Evolutionary conservation across 2,797 vertebrate genomes (phyloP), one percentile per base, ranked within the genome.

Genomic region (Pagetopsis macropterus): DNA sequence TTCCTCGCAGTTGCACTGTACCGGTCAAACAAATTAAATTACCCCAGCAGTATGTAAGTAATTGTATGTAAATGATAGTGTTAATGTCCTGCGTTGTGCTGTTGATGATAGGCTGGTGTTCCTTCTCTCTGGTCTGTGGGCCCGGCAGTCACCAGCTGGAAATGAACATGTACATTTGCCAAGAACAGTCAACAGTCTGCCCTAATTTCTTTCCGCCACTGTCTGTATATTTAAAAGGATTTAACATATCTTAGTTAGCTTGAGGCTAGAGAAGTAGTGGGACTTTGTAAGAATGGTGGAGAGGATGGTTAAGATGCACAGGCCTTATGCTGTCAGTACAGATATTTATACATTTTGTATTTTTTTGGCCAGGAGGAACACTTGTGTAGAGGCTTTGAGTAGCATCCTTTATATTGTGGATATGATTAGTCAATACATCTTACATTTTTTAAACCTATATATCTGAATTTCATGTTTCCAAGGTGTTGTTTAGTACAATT

Each of bases 21-120:
- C 92, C 95, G 96, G 95, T 96, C 95, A 96, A 95, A 96, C 93
- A 96, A 97, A 97, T 97, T 96, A 94, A 96, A 97, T 96, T 96
- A 96, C 94, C 90, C 90, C 92, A 92, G 88, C 94, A 96, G 94
- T 95, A 96, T 96, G 96, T 95, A 95, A 95, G 95, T 97, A 95
- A 97, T 97, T 96, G 96, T 95, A 96, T 97, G 95, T 96, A 97
- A 96, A 97, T 97, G 91, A 96, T 92, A 91, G 93, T 95, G 95
- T 96, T 97, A 97, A 97, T 97, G 96, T 96, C 96, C 95, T 97
- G 95, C 95, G 94, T 95, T 94, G 3, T 75, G 92, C 94, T 94
- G 92, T 90, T 93, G 95, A 91, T 94, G 93, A 93, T 90, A 87
- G 89, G 90, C 92, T 95, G 93, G 62, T 76, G 79, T 75, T 84